These are phyloP conservation scores for Papilio glaucus DNA, from an alignment of 1,140 invertebrate genomes.

Conservation along the genomic window DNA sequence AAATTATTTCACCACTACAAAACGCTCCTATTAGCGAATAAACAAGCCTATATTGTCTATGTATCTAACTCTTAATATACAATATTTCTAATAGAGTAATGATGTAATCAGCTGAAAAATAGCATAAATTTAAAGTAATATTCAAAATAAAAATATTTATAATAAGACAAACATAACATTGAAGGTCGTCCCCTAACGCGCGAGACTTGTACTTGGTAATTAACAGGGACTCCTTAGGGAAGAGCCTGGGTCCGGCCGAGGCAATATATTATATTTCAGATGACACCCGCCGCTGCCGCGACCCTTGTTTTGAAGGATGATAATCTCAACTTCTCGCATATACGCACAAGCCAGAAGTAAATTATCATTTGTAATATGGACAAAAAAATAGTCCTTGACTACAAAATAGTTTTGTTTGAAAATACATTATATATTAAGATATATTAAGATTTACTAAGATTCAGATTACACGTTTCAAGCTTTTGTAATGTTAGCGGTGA, in stretches of 20 bases:
- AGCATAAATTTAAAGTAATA: neutral
- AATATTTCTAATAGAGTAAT: no score
- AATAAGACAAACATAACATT: slow-evolving; percentile 71
- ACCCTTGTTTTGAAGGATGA: slow-evolving; percentile 70
- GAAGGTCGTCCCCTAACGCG: slow-evolving; percentile 64
- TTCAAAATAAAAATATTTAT: slow-evolving; percentile 43
- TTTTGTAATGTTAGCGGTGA: no score
- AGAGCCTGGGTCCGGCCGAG: slow-evolving; percentile 61
- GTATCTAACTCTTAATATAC: no score
- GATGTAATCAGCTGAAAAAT: no score
- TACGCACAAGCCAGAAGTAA: slow-evolving; percentile 30
- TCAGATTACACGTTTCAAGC: no score
- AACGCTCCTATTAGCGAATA: no score
- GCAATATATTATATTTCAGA: slow-evolving; percentile 79
- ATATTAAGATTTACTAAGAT: no score
- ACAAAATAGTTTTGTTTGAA: neutral
- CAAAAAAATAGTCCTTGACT: neutral
- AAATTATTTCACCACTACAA: no score
- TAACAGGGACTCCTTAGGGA: slow-evolving; percentile 75
- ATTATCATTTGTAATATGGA: slow-evolving; percentile 7
- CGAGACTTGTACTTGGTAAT: slow-evolving; percentile 77
- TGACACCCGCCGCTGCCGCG: slow-evolving; percentile 59
- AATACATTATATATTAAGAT: no score
- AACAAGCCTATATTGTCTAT: no score
- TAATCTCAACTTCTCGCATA: slow-evolving; percentile 59